Evolutionary conservation across 2,113 vertebrate genomes (phyloP), one percentile per base, ranked within the genome.

Genomic region (Sprattus sprattus): DNA sequence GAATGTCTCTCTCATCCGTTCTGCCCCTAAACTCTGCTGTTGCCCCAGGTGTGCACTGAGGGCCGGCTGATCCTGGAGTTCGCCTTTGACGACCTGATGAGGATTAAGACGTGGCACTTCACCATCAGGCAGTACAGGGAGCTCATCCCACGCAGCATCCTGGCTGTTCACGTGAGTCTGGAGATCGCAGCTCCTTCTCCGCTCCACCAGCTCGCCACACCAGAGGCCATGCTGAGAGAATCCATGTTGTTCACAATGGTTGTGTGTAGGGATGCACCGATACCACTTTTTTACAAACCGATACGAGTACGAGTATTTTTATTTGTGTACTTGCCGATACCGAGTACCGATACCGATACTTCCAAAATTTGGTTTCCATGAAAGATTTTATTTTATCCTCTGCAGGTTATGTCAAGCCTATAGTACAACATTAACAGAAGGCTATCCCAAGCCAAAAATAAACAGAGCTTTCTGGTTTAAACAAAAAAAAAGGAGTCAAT

Each of bases 71-170:
- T 99, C 94, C 92, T 99, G 95, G 98, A 99, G 93, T 99, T 99
- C 93, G 98, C 99, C 96, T 99, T 99, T 44, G 98, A 99, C 0
- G 98, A 99, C 94, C 99, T 99, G 96, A 99, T 99, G 98, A 96
- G 98, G 95, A 99, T 99, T 96, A 99, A 99, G 94, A 99, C 98
- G 0, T 99, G 98, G 98, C 98, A 99, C 94, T 99, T 99, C 96
- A 99, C 97, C 91, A 99, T 99, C 93, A 96, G 98, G 89, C 98
- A 99, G 93, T 98, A 99, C 92, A 96, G 97, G 88, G 98, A 99
- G 90, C 98, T 99, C 90, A 99, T 99, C 91, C 98, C 98, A 47
- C 97, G 98, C 93, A 99, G 97, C 93, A 98, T 99, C 94, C 96
- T 99, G 89, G 98, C 98, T 94, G 98, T 99, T 96, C 98, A 99